phyloP scores from a whole-genome alignment of 1,140 invertebrate genomes.

The Hycleus cichorii region DNA sequence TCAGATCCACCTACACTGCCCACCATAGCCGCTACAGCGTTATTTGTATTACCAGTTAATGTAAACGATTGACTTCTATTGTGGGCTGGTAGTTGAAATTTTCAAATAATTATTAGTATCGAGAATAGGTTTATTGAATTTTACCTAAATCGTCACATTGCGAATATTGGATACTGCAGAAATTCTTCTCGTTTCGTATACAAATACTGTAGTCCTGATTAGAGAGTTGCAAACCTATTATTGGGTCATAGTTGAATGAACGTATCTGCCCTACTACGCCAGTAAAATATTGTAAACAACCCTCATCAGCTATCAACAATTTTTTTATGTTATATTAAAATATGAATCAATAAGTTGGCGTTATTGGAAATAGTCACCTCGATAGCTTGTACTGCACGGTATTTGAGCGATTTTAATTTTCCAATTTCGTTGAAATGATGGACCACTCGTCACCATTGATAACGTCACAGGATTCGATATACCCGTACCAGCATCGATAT shows the following conservation, averaged over 20 bases:
- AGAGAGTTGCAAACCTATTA: conserved; percentile 68
- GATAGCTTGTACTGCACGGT: conserved; percentile 62
- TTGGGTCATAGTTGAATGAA: conserved; percentile 76
- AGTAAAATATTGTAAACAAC: conserved; percentile 75
- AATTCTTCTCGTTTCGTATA: conserved; percentile 75
- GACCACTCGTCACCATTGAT: conserved; percentile 70
- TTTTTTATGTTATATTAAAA: not conserved
- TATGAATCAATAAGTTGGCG: not conserved
- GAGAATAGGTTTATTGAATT: not conserved
- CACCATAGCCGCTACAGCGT: conserved; percentile 56
- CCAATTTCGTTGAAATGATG: conserved; percentile 66
- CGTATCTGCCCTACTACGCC: conserved; percentile 70
- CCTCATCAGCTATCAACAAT: conserved; percentile 61
- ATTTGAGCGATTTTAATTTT: conserved; percentile 75
- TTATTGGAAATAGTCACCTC: conserved; percentile 43
- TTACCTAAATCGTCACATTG: conserved; percentile 60
- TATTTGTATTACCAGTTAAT: conserved; percentile 63
- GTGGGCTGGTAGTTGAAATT: not conserved
- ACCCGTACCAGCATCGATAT: conserved; percentile 69
- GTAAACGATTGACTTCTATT: conserved; percentile 62
- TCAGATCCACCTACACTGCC: conserved; percentile 51
- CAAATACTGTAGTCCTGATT: conserved; percentile 87
- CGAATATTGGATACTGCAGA: conserved; percentile 79
- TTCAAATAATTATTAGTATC: not conserved
- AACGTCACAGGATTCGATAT: conserved; percentile 66